Base-by-base conservation (phyloP, 2,888 invertebrate genomes). In the Pseudococcus viburni region DNA sequence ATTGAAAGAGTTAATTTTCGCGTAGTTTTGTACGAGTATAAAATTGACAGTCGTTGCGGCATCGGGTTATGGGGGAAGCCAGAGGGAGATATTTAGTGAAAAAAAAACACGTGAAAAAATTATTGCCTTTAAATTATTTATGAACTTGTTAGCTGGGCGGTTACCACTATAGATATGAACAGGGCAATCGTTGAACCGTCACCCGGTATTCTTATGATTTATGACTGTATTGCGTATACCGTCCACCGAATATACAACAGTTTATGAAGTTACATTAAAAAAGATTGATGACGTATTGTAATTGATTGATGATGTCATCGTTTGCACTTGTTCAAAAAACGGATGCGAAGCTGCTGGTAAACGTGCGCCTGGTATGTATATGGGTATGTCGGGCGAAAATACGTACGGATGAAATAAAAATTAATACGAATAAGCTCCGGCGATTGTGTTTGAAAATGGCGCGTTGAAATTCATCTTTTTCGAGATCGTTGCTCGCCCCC, bases 241-340 rank as follows among this genome's bases (percentile, higher is more conserved):
- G 59, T 59, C 59, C 84, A 55, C 55, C 55, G 51, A 55, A 42
- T 42, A 42, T 86, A 86, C 68, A 64, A 39, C 86, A 68, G 59
- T 86, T 86, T 68, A 86, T 86, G 68, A 86, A 86, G 68, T 86
- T 86, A 86, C 86, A 68, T 86, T 86, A 68, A 86, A 86, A 86
- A 86, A 86, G 86, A 86, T 86, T 86, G 86, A 86, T 86, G 86
- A 46, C 68, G 86, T 59, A 86, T 86, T 86, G 86, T 86, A 86
- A 86, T 86, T 86, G 86, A 86, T 86, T 86, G 86, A 86, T 86
- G 86, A 68, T 86, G 86, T 86, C 86, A 86, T 86, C 68, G 84
- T 85, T 85, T 85, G 84, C 84, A 85, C 55, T 59, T 33, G 84
- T 85, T 59, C 51, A 59, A 85, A 85, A 85, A 85, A 51, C 80